Evolutionary conservation across 2,113 vertebrate genomes (phyloP).

Genomic region (Tragelaphus strepsiceros): DNA sequence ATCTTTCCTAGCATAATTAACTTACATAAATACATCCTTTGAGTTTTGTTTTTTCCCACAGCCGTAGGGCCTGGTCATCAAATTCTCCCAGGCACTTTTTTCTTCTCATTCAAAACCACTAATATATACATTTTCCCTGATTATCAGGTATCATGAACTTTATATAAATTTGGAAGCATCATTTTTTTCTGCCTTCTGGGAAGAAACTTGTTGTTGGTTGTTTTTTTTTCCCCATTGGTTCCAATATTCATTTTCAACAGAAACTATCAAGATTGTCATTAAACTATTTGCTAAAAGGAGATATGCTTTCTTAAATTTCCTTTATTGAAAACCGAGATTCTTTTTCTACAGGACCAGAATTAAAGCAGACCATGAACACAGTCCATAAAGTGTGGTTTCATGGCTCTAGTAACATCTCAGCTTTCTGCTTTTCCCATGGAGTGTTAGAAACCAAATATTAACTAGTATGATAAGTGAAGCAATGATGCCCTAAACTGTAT

Average conservation of each 20-base stretch:
- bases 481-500: neutral
- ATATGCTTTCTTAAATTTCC: neutral
- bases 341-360: neutral
- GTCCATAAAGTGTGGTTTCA: neutral
- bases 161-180: neutral
- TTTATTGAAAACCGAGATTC: neutral
- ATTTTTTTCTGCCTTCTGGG: neutral
- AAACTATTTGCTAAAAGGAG: neutral
- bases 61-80: neutral
- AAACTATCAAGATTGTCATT: neutral
- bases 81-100: neutral
- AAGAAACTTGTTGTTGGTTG: neutral
- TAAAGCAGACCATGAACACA: neutral
- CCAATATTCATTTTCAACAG: neutral
- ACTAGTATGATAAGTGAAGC: neutral
- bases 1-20: slow-evolving; percentile 17
- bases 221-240: neutral
- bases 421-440: neutral
- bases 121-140: neutral
- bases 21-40: neutral
- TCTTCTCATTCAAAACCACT: neutral
- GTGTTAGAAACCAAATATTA: neutral
- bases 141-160: neutral
- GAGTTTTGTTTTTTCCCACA: neutral
- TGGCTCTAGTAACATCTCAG: neutral